phyloP scores from a whole-genome alignment of 2,797 vertebrate genomes.

The Ambastaia sidthimunki region DNA sequence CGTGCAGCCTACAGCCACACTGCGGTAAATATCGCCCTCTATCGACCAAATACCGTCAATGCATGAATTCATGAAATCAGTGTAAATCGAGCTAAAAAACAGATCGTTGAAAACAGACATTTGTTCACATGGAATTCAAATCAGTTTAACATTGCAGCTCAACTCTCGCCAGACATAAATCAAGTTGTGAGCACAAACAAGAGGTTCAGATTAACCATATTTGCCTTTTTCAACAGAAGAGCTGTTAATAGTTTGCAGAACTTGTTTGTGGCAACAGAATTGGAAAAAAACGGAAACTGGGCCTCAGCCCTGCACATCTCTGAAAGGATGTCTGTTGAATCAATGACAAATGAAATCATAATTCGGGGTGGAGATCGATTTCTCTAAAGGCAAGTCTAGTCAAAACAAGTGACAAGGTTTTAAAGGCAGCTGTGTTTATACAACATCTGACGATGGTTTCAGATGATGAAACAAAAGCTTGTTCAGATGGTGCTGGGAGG shows the following conservation, averaged over 20 bases:
- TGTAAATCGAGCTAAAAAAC: background rate
- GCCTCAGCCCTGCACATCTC: background rate
- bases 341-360: background rate
- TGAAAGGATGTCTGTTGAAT: background rate
- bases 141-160: background rate
- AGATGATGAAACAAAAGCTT: background rate
- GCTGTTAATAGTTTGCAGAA: no score
- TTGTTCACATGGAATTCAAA: background rate
- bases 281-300: background rate
- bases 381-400: background rate
- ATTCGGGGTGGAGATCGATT: background rate
- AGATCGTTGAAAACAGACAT: slow-evolving; percentile 1
- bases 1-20: slow-evolving; percentile 10
- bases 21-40: slow-evolving; percentile 27
- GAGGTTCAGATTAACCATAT: no score
- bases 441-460: background rate
- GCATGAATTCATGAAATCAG: background rate
- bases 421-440: background rate
- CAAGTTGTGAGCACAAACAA: background rate
- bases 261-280: background rate
- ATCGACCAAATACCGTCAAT: background rate
- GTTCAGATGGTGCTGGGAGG: no score
- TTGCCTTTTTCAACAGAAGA: no score
- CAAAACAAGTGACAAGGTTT: background rate
- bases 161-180: background rate